A percentile compares a stretch with the other conserved stretches of the same genome.
Conservation (phyloP, 2,797 vertebrate genomes). For the Epinephelus coioides region DNA sequence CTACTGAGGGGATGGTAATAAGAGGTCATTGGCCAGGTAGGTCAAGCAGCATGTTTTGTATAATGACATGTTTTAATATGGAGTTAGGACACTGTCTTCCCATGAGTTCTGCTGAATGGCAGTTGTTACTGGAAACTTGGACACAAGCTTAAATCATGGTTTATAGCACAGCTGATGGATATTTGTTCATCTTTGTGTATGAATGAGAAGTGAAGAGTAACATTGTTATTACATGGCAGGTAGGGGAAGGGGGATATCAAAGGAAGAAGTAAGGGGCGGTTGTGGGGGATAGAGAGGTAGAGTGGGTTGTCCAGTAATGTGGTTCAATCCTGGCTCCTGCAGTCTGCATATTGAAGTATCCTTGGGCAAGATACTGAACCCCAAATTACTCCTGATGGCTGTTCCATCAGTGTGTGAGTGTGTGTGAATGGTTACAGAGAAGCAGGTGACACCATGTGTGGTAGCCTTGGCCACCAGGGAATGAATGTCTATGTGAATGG, state of each 20-base stretch:
- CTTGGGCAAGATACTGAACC: too few relatives aligned
- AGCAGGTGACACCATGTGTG: too few relatives aligned
- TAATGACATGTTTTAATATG: not conserved
- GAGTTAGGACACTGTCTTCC: not conserved
- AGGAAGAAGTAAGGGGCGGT: not conserved
- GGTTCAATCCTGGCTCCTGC: too few relatives aligned
- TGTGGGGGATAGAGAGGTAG: too few relatives aligned
- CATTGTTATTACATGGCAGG: not conserved
- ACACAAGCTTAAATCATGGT: not conserved
- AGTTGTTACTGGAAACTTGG: not conserved
- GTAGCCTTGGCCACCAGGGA: too few relatives aligned
- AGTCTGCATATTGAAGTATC: too few relatives aligned
- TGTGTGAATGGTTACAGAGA: too few relatives aligned
- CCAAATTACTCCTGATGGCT: too few relatives aligned
- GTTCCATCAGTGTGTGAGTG: too few relatives aligned
- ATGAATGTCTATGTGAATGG: too few relatives aligned
- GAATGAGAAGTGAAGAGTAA: constrained; percentile 6
- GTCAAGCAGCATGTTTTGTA: not conserved
- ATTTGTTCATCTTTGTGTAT: not conserved
- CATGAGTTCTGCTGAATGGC: not conserved
- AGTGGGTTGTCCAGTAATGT: too few relatives aligned
- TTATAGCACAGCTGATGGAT: not conserved
- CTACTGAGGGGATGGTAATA: constrained; percentile 7
- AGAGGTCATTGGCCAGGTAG: not conserved
- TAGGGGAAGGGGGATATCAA: not conserved